phyloP scores from a whole-genome alignment of 2,113 vertebrate genomes.

The Zosterops borbonicus region DNA sequence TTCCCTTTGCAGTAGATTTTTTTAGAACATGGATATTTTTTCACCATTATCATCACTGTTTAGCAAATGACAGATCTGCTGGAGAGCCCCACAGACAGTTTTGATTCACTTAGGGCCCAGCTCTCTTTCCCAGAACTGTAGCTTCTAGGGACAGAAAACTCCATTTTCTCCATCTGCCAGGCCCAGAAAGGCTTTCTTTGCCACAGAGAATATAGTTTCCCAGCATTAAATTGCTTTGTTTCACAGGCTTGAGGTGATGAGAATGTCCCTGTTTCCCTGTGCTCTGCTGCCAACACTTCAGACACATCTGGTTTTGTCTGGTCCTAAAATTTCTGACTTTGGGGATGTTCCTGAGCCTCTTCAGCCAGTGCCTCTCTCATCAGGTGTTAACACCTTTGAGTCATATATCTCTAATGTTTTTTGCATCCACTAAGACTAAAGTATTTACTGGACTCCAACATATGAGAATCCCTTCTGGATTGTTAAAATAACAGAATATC shows the following conservation, averaged over 20 bases:
- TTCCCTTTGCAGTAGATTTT: constrained; percentile 45
- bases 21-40: constrained; percentile 45
- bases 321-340: background rate
- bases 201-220: background rate
- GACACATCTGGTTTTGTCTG: background rate
- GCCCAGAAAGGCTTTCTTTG: constrained; percentile 2
- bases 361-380: background rate
- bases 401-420: background rate
- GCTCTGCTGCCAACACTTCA: background rate
- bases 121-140: background rate
- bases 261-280: background rate
- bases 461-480: background rate
- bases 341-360: background rate
- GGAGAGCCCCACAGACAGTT: background rate
- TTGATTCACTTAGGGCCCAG: background rate
- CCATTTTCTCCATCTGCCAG: background rate
- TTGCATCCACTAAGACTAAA: background rate
- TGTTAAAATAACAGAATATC: background rate
- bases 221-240: background rate
- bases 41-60: constrained; percentile 27
- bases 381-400: background rate
- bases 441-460: background rate
- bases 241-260: background rate
- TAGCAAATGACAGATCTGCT: constrained; percentile 34
- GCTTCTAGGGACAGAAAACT: background rate